Evolutionary conservation across 30 jellyfish, hydroid and myxozoan species (phyloP).

Genomic region (Mastigias papua): DNA sequence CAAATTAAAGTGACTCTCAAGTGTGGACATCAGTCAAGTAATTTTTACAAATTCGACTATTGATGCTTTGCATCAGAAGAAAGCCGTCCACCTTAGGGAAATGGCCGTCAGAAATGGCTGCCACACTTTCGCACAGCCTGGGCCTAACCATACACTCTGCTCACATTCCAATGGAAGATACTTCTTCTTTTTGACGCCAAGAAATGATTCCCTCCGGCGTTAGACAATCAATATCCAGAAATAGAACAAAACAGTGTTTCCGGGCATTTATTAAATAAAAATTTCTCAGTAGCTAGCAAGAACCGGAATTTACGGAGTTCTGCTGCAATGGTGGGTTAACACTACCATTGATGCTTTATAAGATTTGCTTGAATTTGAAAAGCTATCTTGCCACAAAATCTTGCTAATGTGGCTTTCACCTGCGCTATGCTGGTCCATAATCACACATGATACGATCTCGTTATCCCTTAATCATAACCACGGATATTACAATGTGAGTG

Average conservation of each 20-base stretch:
- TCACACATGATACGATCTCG: conserved; percentile 3
- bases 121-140: no score
- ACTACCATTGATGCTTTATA: background rate
- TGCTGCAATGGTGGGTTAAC: background rate
- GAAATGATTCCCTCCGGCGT: background rate
- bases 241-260: background rate
- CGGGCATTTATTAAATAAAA: background rate
- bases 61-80: background rate
- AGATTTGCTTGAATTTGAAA: background rate
- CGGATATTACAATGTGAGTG: background rate
- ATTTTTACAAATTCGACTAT: background rate
- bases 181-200: no score
- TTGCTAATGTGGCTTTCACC: background rate
- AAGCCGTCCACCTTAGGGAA: background rate
- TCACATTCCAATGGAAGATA: background rate
- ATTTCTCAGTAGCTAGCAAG: background rate
- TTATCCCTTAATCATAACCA: background rate
- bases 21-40: background rate
- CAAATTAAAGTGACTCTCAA: background rate
- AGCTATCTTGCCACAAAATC: conserved; percentile 19
- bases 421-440: background rate
- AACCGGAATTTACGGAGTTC: conserved; percentile 4
- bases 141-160: no score
- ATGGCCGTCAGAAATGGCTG: background rate
- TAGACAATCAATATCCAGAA: background rate